These are phyloP conservation scores for Hipposideros larvatus DNA, from an alignment of 2,797 vertebrate species.

Conservation along the genomic window DNA sequence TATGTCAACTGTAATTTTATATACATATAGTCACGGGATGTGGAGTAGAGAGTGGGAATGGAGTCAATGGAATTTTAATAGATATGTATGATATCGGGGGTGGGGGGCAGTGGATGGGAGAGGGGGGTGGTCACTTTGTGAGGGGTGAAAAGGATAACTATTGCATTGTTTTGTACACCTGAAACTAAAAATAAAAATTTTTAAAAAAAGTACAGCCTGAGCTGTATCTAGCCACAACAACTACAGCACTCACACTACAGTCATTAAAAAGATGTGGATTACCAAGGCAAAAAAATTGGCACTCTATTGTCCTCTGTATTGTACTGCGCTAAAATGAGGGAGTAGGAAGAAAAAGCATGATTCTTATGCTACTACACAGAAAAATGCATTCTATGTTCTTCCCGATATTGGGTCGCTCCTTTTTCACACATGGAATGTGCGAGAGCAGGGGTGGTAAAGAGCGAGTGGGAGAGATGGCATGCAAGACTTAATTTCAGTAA, in stretches of 20 bases:
- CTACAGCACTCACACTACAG: neutral
- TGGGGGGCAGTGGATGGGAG: no score
- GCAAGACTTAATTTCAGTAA: neutral
- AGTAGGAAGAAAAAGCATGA: conserved; percentile 56
- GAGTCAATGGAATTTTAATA: no score
- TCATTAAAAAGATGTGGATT: neutral
- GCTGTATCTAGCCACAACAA: neutral
- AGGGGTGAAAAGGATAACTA: no score
- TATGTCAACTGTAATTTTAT: no score
- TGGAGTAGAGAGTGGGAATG: no score
- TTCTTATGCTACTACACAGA: conserved; percentile 41
- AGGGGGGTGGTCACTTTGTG: no score
- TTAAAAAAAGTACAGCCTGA: neutral
- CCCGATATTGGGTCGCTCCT: neutral
- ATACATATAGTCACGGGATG: no score
- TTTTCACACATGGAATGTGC: conserved; percentile 61
- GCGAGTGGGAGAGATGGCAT: conserved; percentile 30
- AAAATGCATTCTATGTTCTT: conserved; percentile 55
- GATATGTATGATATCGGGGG: no score
- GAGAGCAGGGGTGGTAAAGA: conserved; percentile 5
- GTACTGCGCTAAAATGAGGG: neutral
- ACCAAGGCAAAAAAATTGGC: neutral
- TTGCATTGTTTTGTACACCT: no score
- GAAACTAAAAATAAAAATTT: no score
- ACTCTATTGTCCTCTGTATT: neutral